Base-by-base conservation (phyloP, 2,113 vertebrate genomes). In the Dromiciops gliroides region DNA sequence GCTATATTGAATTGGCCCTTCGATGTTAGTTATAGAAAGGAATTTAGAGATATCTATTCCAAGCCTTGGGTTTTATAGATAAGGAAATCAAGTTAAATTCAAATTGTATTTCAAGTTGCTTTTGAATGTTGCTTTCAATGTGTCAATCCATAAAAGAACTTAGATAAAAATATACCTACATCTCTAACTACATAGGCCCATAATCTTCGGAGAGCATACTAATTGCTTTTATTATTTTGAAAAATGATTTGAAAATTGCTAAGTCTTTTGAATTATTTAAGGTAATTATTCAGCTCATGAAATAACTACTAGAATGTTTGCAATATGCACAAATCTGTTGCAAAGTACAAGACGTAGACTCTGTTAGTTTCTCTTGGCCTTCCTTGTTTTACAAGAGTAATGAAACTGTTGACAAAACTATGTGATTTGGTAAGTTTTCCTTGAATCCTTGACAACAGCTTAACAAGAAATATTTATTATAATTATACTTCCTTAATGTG, bases 221-320 rank as follows among this genome's bases (percentile, higher is more conserved):
- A 75, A 93, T 75, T 92, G 51, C 4, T 92, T 93, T 91, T 95
- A 90, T 96, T 89, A 50, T 94, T 94, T 89, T 48, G 37, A 96
- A 93, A 3, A 95, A 90, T 94, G 19, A 88, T 51, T 48, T 92
- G 24, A 90, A 90, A 95, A 92, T 91, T 96, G 11, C 24, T 16
- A 53, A 92, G 16, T 3, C 93, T 89, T 75, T 93, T 94, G 11
- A 94, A 53, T 92, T 28, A 91, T 31, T 92, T 26, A 49, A 1
- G 28, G 23, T 56, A 90, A 94, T 96, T 96, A 93, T 53, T 95
- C 93, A 96, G 50, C 9, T 92, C 94, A 44, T 50, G 94, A 93
- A 83, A 0, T 94, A 48, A 31, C 51, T 90, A n/a, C 56, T 95
- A 94, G 92, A 91, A 95, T 91, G 95, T 53, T 92, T 23, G 0